Percentiles rank a stretch among this genome's conserved stretches.
These are phyloP conservation scores for Nomada fucata DNA, from an alignment of 2,888 invertebrate genomes.

Conservation along the genomic window DNA sequence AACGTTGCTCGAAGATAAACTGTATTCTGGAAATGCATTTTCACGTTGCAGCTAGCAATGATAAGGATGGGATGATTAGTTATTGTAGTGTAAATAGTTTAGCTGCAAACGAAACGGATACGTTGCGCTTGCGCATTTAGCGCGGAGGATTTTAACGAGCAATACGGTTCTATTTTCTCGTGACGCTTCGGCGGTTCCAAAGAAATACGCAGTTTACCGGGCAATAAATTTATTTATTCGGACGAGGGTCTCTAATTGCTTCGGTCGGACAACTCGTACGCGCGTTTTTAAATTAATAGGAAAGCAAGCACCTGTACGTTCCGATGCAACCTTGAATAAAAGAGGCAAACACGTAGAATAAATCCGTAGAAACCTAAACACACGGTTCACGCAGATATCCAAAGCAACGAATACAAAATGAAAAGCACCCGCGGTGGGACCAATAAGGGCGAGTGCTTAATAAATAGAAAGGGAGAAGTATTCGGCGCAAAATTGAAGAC, in stretches of 20 bases:
- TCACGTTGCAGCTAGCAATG: not conserved
- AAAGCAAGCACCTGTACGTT: no score
- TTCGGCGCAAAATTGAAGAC: conserved; percentile 19
- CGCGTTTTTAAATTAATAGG: no score
- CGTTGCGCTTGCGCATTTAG: not conserved
- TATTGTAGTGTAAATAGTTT: not conserved
- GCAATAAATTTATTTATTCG: not conserved
- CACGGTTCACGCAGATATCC: not conserved
- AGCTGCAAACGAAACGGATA: not conserved
- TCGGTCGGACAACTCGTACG: not conserved
- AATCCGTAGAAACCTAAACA: no score
- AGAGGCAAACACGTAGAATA: not conserved
- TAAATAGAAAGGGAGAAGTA: conserved; percentile 1
- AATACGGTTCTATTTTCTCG: not conserved
- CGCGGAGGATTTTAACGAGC: not conserved
- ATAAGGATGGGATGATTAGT: not conserved
- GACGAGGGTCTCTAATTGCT: conserved; percentile 12
- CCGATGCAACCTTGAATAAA: no score
- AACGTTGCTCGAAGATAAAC: conserved; percentile 5
- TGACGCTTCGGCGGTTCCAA: not conserved
- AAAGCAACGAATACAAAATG: not conserved
- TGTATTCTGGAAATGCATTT: not conserved
- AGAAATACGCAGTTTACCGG: not conserved
- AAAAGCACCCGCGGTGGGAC: not conserved
- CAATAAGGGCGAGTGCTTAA: not conserved